phyloP scores from a whole-genome alignment of 1,140 invertebrate species.

The Drosophila busckii region DNA sequence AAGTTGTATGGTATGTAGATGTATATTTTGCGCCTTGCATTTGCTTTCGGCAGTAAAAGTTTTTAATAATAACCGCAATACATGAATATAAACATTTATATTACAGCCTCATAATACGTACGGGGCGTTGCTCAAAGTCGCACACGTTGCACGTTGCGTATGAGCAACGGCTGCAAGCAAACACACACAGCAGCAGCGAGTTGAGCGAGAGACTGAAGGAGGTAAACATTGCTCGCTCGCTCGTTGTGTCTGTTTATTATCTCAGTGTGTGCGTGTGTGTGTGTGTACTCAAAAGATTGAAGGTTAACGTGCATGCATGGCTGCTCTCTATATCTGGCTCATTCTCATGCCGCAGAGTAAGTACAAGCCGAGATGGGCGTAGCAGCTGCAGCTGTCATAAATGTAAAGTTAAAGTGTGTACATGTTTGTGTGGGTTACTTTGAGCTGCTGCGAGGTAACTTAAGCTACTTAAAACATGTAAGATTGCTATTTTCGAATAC shows the following conservation, averaged over 20 bases:
- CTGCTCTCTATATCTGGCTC: not conserved
- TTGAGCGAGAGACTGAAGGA: too few relatives aligned
- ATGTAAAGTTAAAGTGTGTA: conserved; percentile 50
- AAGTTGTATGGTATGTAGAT: too few relatives aligned
- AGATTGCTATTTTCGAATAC: too few relatives aligned
- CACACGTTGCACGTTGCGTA: conserved; percentile 39
- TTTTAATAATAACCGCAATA: conserved; percentile 77
- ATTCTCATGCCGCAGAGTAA: not conserved
- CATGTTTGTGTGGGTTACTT: not conserved
- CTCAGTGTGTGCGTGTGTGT: conserved; percentile 24
- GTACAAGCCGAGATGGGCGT: not conserved
- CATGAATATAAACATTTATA: conserved; percentile 78
- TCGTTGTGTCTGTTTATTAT: not conserved
- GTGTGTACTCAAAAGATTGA: conserved; percentile 61
- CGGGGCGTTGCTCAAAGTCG: conserved; percentile 9
- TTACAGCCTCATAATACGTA: conserved; percentile 69
- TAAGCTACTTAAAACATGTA: conserved; percentile 40
- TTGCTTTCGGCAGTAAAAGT: conserved; percentile 55
- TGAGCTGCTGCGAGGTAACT: conserved; percentile 8
- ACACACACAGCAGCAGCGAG: too few relatives aligned
- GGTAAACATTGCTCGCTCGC: not conserved
- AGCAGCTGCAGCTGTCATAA: conserved; percentile 68
- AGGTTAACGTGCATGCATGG: conserved; percentile 45
- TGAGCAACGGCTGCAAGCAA: conserved; percentile 25
- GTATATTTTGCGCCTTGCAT: conserved; percentile 30